Percentiles rank a stretch among this genome's conserved stretches.
Evolutionary conservation across 2,888 invertebrate genomes (phyloP).

Genomic region (Caenorhabditis sulstoni): DNA sequence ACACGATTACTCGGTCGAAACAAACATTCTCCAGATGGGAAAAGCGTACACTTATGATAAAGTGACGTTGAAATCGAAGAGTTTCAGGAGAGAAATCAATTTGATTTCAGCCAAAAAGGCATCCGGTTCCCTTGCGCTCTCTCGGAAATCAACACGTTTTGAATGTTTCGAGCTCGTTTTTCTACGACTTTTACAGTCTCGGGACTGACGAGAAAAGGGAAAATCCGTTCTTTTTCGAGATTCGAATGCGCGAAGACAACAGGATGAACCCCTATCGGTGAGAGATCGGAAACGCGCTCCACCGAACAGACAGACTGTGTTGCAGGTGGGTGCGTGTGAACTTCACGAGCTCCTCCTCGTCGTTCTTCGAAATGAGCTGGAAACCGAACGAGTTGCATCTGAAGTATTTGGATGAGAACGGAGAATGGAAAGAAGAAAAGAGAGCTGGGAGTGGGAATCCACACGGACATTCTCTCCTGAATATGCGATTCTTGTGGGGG

Average conservation of each 20-base stretch:
- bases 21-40: background rate
- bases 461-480: background rate
- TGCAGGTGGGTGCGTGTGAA: background rate
- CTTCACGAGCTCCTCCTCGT: background rate
- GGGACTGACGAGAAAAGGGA: background rate
- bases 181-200: background rate
- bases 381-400: no score
- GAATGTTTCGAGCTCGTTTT: background rate
- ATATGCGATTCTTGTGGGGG: background rate
- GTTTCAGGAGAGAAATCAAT: no score
- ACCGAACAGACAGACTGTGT: no score
- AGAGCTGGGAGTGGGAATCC: background rate
- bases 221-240: slow-evolving; percentile 7
- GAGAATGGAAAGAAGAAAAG: background rate
- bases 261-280: background rate
- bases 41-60: no score
- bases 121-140: no score
- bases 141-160: background rate
- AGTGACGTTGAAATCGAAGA: no score
- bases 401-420: background rate
- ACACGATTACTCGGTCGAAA: background rate
- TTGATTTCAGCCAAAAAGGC: no score
- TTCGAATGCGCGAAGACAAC: background rate
- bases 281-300: background rate
- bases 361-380: no score